These are phyloP conservation scores for Dipodomys spectabilis DNA, from an alignment of 2,113 vertebrate genomes.

Conservation along the genomic window DNA sequence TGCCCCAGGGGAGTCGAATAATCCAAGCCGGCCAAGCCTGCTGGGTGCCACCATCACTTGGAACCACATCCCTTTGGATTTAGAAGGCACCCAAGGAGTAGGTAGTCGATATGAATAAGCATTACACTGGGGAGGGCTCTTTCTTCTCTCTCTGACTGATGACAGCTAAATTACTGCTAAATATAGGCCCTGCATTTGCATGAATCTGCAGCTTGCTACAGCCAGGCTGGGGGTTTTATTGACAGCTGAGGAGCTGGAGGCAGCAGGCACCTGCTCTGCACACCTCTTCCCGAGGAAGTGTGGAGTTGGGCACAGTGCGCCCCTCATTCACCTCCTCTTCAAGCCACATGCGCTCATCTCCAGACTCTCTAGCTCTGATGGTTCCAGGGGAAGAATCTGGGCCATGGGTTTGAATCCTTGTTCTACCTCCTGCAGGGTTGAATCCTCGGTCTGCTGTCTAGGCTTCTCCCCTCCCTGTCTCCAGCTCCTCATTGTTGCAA, in stretches of 20 bases:
- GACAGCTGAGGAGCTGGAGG: constrained; percentile 84
- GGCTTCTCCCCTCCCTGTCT: neutral
- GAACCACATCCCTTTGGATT: constrained; percentile 79
- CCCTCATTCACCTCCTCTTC: constrained; percentile 57
- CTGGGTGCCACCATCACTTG: neutral
- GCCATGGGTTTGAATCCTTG: constrained; percentile 24
- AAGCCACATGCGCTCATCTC: neutral
- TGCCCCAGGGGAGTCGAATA: neutral
- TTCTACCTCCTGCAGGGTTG: neutral
- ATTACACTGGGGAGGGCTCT: constrained; percentile 82
- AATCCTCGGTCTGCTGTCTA: neutral
- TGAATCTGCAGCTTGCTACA: constrained; percentile 88
- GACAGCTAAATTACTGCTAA: constrained; percentile 91
- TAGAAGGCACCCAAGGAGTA: constrained; percentile 85
- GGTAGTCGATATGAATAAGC: constrained; percentile 88
- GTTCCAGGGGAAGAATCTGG: neutral
- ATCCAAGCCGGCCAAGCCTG: constrained; percentile 10
- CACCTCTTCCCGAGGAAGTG: constrained; percentile 74
- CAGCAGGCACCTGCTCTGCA: constrained; percentile 85
- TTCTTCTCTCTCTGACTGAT: constrained; percentile 88
- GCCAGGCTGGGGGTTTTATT: constrained; percentile 83
- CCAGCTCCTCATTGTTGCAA: neutral
- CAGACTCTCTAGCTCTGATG: neutral
- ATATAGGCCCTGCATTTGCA: constrained; percentile 89
- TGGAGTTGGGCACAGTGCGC: constrained; percentile 51